Conservation (phyloP, 2,888 invertebrate species). For the Phyllotreta striolata region DNA sequence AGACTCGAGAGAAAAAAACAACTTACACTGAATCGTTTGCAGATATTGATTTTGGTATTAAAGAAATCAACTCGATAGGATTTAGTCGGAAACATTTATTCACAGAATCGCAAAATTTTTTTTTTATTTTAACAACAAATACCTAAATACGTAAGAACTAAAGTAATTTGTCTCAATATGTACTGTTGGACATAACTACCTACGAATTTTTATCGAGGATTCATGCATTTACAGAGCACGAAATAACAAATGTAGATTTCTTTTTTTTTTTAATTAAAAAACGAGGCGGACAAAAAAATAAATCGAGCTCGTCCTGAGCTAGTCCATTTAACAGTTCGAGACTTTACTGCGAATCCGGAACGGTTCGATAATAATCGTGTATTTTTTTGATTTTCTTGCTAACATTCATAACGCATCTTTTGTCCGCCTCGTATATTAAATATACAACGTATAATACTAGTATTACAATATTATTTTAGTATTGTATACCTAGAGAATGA, state of each 20-base stretch:
- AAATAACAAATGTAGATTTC: slow-evolving; percentile 53
- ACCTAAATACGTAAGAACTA: slow-evolving; percentile 45
- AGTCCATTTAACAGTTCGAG: slow-evolving; percentile 28
- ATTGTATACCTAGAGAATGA: slow-evolving; percentile 49
- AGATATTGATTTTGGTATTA: slow-evolving; percentile 3
- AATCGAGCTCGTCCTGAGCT: slow-evolving; percentile 21
- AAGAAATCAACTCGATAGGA: slow-evolving; percentile 7
- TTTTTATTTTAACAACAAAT: slow-evolving; percentile 41
- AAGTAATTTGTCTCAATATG: slow-evolving; percentile 46
- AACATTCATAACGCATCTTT: slow-evolving; percentile 39
- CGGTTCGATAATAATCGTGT: not conserved
- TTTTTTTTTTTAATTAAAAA: slow-evolving; percentile 24
- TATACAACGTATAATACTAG: slow-evolving; percentile 52
- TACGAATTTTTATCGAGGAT: slow-evolving; percentile 55
- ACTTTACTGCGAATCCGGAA: not conserved
- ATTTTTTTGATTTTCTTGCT: slow-evolving; percentile 6
- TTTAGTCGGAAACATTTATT: slow-evolving; percentile 29
- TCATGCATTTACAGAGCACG: slow-evolving; percentile 62
- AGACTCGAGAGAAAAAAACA: no score
- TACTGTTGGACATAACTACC: slow-evolving; percentile 61
- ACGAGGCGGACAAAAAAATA: slow-evolving; percentile 31
- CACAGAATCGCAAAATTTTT: slow-evolving; percentile 40
- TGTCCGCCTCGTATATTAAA: slow-evolving; percentile 43
- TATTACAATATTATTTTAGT: slow-evolving; percentile 52
- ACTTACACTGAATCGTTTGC: no score